Evolutionary conservation across 2,797 vertebrate species (phyloP).

Genomic region (Eulemur coronatus): DNA sequence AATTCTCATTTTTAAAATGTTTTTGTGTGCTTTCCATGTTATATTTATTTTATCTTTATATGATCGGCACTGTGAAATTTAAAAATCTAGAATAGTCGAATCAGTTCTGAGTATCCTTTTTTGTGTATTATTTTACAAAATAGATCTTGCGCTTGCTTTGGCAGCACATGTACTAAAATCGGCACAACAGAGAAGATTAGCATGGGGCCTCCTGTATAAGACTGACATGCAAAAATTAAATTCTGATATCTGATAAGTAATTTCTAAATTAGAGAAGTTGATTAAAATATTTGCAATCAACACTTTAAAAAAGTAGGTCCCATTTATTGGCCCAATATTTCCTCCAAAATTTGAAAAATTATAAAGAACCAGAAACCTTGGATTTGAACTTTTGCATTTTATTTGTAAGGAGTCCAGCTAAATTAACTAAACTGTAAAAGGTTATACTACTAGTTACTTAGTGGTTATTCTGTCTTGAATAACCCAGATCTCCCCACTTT

Average conservation of each 20-base stretch:
- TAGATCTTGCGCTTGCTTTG: neutral
- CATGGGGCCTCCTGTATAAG: neutral
- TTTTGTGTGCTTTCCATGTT: neutral
- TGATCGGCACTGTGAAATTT: slow-evolving; percentile 25
- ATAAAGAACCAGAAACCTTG: neutral
- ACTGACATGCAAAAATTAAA: neutral
- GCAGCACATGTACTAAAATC: neutral
- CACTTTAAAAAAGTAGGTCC: neutral
- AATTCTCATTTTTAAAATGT: neutral
- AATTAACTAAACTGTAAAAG: neutral
- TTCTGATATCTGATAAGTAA: slow-evolving; percentile 8
- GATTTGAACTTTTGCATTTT: slow-evolving; percentile 15
- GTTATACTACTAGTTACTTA: neutral
- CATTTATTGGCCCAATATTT: slow-evolving; percentile 13
- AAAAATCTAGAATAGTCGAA: neutral
- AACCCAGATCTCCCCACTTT: neutral
- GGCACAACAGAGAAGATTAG: neutral
- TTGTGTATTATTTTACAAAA: slow-evolving; percentile 8
- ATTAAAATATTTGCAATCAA: neutral
- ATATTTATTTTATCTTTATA: slow-evolving; percentile 27
- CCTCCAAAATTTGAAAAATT: slow-evolving; percentile 16
- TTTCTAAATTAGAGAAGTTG: slow-evolving; percentile 16
- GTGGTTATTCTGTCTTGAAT: neutral
- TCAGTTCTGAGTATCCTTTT: slow-evolving; percentile 2
- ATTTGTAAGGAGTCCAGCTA: neutral